Evolutionary conservation across 2,797 vertebrate species (phyloP).

Genomic region (Eospalax fontanierii): DNA sequence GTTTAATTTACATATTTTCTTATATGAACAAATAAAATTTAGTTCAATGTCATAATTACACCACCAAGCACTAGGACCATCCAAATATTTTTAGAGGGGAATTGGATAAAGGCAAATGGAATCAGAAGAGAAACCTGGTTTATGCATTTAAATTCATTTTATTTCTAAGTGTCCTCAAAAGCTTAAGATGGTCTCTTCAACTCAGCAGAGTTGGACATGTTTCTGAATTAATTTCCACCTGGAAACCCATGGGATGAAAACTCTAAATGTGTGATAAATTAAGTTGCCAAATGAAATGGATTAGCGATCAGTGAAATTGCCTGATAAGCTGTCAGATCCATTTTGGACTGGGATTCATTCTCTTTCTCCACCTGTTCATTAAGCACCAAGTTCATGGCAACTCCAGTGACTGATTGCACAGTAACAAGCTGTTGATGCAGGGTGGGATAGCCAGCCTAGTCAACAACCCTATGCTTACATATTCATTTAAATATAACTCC

Average conservation of each 20-base stretch:
- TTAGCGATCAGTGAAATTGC: constrained; percentile 91
- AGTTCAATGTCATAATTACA: constrained; percentile 35
- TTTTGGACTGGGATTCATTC: constrained; percentile 89
- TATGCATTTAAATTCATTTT: constrained; percentile 72
- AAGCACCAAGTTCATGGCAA: constrained; percentile 88
- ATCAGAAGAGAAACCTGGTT: constrained; percentile 42
- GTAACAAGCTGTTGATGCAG: constrained; percentile 90
- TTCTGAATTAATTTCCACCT: constrained; percentile 89
- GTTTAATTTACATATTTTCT: constrained; percentile 54
- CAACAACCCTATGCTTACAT: constrained; percentile 86
- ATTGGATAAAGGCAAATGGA: neutral
- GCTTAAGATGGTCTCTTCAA: constrained; percentile 84
- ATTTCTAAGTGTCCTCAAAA: constrained; percentile 83
- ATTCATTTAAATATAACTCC: constrained; percentile 84
- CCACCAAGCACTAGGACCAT: constrained; percentile 27
- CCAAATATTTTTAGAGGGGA: constrained; percentile 65
- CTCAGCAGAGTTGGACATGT: constrained; percentile 80
- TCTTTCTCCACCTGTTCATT: constrained; percentile 90
- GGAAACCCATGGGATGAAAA: constrained; percentile 87
- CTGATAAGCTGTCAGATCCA: constrained; percentile 89
- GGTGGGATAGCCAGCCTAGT: constrained; percentile 85
- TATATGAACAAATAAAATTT: constrained; percentile 59
- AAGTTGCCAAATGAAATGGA: constrained; percentile 91
- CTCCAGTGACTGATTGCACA: constrained; percentile 89
- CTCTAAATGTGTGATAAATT: constrained; percentile 90